Conservation (phyloP, 2,797 vertebrate species). For the Gephyroberyx darwinii region DNA sequence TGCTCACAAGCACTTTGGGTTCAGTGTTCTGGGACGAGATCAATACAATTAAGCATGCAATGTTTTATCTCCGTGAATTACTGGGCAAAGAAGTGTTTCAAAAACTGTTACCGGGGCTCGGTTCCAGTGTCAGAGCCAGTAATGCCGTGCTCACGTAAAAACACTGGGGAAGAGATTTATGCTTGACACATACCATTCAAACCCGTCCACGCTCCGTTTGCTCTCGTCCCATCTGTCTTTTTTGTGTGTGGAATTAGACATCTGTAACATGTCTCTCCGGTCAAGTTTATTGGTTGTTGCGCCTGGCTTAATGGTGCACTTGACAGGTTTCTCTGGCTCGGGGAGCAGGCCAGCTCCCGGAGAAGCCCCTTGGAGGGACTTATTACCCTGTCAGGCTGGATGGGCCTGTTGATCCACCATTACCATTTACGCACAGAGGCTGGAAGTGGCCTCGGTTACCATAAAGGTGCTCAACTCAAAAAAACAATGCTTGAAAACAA, state of each 20-base stretch:
- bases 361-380: conserved; percentile 42
- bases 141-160: conserved; percentile 18
- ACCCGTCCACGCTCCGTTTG: conserved; percentile 27
- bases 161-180: conserved; percentile 41
- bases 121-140: conserved; percentile 31
- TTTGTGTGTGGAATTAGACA: conserved; percentile 51
- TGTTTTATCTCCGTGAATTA: conserved; percentile 33
- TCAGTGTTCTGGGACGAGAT: conserved; percentile 37
- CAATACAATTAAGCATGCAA: conserved; percentile 33
- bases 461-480: not conserved
- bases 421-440: conserved; percentile 22
- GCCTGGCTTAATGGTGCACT: conserved; percentile 60
- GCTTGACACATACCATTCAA: conserved; percentile 42
- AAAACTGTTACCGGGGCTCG: conserved; percentile 1
- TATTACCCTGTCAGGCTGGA: conserved; percentile 39
- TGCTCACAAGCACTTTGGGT: conserved; percentile 34
- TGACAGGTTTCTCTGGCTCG: conserved; percentile 64
- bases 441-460: not conserved
- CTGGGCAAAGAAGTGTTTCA: conserved; percentile 16
- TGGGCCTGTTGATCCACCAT: conserved; percentile 22
- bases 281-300: conserved; percentile 62
- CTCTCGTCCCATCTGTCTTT: conserved; percentile 39
- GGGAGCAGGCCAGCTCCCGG: conserved; percentile 51
- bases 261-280: conserved; percentile 55
- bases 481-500: not conserved